Evolutionary conservation across 2,113 vertebrate species (phyloP).

Genomic region (Bubalus kerabau): DNA sequence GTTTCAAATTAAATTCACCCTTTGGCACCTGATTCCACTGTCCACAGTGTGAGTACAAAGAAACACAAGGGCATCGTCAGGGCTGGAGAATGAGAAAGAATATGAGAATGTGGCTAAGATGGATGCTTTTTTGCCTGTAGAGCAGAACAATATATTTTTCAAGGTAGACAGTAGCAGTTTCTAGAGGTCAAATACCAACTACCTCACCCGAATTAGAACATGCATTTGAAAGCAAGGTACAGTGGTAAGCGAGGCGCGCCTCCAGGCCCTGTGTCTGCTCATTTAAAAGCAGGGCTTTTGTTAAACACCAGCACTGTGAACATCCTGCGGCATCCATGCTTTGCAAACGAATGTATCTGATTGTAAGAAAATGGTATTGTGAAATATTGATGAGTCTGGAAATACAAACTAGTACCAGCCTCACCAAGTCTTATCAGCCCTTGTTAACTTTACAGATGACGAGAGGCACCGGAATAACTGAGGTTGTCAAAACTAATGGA

Average conservation of each 20-base stretch:
- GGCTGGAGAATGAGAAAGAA: background rate
- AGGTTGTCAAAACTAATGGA: conserved; percentile 81
- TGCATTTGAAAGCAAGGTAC: conserved; percentile 62
- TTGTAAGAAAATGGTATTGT: conserved; percentile 78
- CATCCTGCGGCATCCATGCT: conserved; percentile 67
- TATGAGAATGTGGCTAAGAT: background rate
- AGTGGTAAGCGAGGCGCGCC: conserved; percentile 41
- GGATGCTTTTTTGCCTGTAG: conserved; percentile 42
- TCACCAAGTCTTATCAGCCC: conserved; percentile 79
- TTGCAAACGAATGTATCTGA: conserved; percentile 78
- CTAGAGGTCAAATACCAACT: conserved; percentile 68
- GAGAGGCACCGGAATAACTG: conserved; percentile 74
- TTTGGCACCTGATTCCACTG: conserved; percentile 60
- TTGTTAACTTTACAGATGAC: conserved; percentile 80
- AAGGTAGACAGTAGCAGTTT: conserved; percentile 62
- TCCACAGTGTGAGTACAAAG: conserved; percentile 46
- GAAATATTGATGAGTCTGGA: conserved; percentile 83
- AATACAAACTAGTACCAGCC: conserved; percentile 77
- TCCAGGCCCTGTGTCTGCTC: background rate
- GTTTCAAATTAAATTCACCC: conserved; percentile 77
- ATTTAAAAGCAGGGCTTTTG: conserved; percentile 69
- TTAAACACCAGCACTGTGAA: conserved; percentile 66
- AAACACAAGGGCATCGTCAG: background rate
- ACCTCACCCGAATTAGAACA: conserved; percentile 72
- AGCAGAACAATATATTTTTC: conserved; percentile 66